Evolutionary conservation across 2,113 vertebrate species (phyloP), one percentile per base, ranked within the genome.

Genomic region (Pomatostomus ruficeps): DNA sequence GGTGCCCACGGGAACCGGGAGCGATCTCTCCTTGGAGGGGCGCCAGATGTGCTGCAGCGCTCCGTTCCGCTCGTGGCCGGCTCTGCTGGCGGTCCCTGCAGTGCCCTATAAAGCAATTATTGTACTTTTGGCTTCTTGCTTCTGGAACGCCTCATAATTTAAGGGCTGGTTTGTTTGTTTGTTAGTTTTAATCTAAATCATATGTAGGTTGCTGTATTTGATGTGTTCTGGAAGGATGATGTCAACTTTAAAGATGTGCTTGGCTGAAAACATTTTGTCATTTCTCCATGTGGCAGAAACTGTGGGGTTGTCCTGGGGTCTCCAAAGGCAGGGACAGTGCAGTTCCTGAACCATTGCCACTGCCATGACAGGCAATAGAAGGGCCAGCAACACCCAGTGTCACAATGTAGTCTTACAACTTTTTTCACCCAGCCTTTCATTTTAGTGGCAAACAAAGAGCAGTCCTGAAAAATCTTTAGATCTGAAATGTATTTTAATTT

Each of bases 141-240:
- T 75, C 89, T 91, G 81, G 62, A 91, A 92, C 45, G 46, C 77
- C 93, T 93, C 62, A 8, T 77, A 85, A 85, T 89, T 94, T 68
- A 92, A 85, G 71, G 90, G 58, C 62, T 89, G 62, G 36, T 72
- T 96, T 78, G 89, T 91, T 95, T 79, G 82, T 95, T 95, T 93
- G 85, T 89, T 94, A 10, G 36, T 89, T 95, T 93, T 96, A 95
- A 95, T 93, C 57, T 78, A 82, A 86, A 85, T 86, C 87, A 73
- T 72, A 65, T 73, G 87, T 51, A 66, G 28, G 29, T 19, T 93
- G 31, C 46, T 89, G 70, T 25, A 20, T 88, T 89, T 85, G 48
- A 91, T 25, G 26, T 91, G 52, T 81, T 89, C 88, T 89, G 81
- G 75, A 71, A 91, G 74, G 71, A 85, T 76, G 77, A 84, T 84